Conservation (phyloP, 2,113 vertebrate species). For the Platichthys stellatus region DNA sequence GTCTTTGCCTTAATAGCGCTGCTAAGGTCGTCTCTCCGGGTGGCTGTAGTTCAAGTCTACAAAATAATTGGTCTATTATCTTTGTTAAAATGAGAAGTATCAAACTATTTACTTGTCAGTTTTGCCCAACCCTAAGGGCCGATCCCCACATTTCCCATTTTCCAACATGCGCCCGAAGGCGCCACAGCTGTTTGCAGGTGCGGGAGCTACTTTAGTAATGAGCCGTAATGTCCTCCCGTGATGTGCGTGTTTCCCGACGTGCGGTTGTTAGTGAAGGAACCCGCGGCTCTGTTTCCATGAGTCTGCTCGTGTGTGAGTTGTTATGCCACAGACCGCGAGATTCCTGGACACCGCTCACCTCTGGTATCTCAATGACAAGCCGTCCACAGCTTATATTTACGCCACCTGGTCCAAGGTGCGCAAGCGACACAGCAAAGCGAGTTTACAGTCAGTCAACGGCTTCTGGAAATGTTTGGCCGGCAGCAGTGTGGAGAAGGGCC, state of each 20-base stretch:
- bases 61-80: no score
- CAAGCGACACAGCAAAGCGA: constrained; percentile 23
- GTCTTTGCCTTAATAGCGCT: background rate
- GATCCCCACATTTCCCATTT: constrained; percentile 12
- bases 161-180: constrained; percentile 18
- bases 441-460: constrained; percentile 9
- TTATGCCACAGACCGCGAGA: constrained; percentile 43
- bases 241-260: rapidly evolving
- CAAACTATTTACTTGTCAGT: no score
- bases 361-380: constrained; percentile 36
- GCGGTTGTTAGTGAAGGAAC: background rate
- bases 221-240: background rate
- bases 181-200: constrained; percentile 18
- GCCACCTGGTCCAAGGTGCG: constrained; percentile 54
- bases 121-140: no score
- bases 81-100: no score
- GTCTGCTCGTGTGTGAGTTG: background rate
- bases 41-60: background rate
- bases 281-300: constrained; percentile 4
- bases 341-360: constrained; percentile 26
- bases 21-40: no score
- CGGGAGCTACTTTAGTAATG: background rate
- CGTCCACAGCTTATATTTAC: constrained; percentile 42
- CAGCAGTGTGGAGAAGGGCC: background rate
- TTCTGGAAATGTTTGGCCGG: constrained; percentile 2